Conservation (phyloP, 2,797 vertebrate genomes). For the Acridotheres tristis region DNA sequence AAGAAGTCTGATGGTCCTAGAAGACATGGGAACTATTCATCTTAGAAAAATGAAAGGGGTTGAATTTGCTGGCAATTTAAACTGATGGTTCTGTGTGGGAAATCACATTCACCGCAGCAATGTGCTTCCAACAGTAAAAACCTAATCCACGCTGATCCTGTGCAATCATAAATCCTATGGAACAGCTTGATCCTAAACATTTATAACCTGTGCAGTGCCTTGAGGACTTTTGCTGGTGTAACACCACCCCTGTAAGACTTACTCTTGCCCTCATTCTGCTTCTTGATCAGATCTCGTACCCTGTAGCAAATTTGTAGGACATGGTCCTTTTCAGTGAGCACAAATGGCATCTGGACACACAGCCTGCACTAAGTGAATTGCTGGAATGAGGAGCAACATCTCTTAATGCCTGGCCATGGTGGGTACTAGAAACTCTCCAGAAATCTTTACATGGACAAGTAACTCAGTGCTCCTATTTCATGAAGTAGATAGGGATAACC, state of each 20-base stretch:
- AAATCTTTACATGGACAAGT: background rate
- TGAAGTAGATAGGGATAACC: background rate
- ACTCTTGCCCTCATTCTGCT: background rate
- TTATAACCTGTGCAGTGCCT: background rate
- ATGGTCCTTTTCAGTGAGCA: background rate
- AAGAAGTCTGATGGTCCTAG: background rate
- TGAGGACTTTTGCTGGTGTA: background rate
- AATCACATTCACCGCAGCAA: background rate
- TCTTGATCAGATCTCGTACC: background rate
- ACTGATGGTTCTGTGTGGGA: background rate
- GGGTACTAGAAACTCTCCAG: background rate
- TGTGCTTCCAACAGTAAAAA: background rate
- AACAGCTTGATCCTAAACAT: background rate
- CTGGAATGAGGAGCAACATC: background rate
- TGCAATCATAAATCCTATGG: background rate
- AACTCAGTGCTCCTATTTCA: background rate
- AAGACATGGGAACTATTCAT: background rate
- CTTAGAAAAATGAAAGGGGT: background rate
- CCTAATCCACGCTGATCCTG: background rate
- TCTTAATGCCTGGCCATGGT: accelerated
- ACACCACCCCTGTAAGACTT: background rate
- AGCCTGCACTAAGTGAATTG: background rate
- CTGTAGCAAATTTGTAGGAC: background rate
- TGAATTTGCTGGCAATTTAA: background rate
- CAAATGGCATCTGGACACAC: background rate